These are phyloP conservation scores for Holothuria glaberrima DNA, from an alignment of 35 echinoderm and acorn worm species.

Conservation along the genomic window DNA sequence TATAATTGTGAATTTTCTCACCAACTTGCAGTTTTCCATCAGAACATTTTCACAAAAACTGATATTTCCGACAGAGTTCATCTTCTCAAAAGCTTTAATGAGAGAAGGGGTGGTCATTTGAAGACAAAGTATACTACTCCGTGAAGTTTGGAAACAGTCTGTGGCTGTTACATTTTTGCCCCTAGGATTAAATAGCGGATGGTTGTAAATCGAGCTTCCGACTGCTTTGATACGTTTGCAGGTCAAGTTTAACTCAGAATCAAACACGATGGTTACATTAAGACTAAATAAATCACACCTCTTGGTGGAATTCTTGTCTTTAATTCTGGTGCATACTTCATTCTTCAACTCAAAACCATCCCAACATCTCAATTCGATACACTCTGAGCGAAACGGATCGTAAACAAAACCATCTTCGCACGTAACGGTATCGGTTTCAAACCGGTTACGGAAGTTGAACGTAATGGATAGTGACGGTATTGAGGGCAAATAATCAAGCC, in stretches of 20 bases:
- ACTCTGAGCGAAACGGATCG: slow-evolving; percentile 3
- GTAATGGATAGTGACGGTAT: not conserved
- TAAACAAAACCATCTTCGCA: slow-evolving; percentile 1
- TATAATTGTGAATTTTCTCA: too few species aligned
- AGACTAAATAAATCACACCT: not conserved
- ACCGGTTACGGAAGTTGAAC: not conserved
- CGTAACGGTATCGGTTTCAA: not conserved
- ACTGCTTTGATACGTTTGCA: not conserved
- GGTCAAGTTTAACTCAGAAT: not conserved
- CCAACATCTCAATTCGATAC: not conserved
- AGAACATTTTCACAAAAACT: too few species aligned
- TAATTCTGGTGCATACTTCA: not conserved
- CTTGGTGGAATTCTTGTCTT: too few species aligned
- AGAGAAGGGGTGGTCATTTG: too few species aligned
- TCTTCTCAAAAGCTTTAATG: too few species aligned
- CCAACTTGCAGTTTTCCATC: too few species aligned
- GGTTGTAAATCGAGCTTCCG: not conserved
- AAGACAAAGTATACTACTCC: too few species aligned
- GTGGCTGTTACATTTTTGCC: not conserved
- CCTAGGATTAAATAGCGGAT: not conserved
- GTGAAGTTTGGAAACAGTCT: not conserved
- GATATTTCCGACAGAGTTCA: too few species aligned
- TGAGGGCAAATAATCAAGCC: not conserved
- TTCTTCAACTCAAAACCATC: not conserved
- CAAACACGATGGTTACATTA: not conserved